These are phyloP conservation scores for Corapipo altera DNA, from an alignment of 2,113 vertebrate genomes.

Conservation along the genomic window DNA sequence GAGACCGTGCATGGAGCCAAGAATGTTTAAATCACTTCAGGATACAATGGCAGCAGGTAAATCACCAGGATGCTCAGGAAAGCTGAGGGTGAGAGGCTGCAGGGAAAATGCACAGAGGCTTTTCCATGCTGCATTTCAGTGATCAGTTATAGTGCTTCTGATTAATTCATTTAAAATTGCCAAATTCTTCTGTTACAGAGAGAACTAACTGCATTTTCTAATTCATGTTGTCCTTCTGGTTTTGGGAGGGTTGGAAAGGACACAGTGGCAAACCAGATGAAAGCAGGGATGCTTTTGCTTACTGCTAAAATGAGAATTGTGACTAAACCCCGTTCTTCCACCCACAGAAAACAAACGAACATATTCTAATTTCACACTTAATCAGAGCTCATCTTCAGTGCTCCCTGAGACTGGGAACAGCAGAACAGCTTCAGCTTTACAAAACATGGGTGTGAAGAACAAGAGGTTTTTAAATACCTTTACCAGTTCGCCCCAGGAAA, in stretches of 20 bases:
- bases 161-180: not conserved
- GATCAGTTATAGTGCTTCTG: not conserved
- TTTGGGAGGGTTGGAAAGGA: not conserved
- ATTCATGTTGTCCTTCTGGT: not conserved
- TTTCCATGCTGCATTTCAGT: not conserved
- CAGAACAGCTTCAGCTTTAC: not conserved
- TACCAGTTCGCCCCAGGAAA: not conserved
- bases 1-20: not conserved
- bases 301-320: not conserved
- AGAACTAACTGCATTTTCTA: not conserved
- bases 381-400: not conserved
- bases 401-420: not conserved
- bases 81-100: not conserved
- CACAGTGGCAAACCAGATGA: not conserved
- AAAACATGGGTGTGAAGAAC: rapidly evolving
- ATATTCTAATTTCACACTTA: not conserved
- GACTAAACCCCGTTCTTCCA: not conserved
- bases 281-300: not conserved
- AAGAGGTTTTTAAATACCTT: not conserved
- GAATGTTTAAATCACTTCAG: not conserved
- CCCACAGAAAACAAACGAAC: not conserved
- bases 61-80: not conserved
- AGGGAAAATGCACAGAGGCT: not conserved
- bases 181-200: not conserved
- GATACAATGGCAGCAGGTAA: not conserved